Conservation (phyloP, 2,797 vertebrate species). For the Nyctalus aviator region DNA sequence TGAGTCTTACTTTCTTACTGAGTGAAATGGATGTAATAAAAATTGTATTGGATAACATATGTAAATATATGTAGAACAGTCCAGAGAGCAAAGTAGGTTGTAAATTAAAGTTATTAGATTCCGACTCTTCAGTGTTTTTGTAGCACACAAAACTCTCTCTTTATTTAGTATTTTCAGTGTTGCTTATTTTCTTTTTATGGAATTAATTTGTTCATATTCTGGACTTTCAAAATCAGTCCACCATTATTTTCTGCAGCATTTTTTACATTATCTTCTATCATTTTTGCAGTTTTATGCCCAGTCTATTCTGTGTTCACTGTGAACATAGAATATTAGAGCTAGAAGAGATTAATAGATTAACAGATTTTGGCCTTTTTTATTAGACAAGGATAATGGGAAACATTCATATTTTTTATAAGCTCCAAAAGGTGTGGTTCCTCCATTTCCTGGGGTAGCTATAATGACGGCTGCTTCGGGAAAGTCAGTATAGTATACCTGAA, state of each 20-base stretch:
- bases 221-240: background rate
- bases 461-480: background rate
- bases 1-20: conserved; percentile 32
- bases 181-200: background rate
- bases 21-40: conserved; percentile 31
- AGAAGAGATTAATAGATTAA: background rate
- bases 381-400: background rate
- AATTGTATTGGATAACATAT: conserved; percentile 3
- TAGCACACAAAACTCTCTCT: background rate
- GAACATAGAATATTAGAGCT: background rate
- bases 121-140: conserved; percentile 35
- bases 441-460: background rate
- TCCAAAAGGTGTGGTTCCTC: background rate
- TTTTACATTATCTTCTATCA: background rate
- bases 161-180: background rate
- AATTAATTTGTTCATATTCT: conserved; percentile 34
- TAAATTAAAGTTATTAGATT: conserved; percentile 40
- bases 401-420: background rate
- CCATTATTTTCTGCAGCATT: background rate
- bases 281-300: background rate
- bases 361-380: background rate
- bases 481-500: background rate
- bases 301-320: conserved; percentile 16
- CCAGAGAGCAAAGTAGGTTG: background rate
- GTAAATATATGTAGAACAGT: background rate